Conservation (phyloP, 2,888 invertebrate species). For the Sturmia bella region DNA sequence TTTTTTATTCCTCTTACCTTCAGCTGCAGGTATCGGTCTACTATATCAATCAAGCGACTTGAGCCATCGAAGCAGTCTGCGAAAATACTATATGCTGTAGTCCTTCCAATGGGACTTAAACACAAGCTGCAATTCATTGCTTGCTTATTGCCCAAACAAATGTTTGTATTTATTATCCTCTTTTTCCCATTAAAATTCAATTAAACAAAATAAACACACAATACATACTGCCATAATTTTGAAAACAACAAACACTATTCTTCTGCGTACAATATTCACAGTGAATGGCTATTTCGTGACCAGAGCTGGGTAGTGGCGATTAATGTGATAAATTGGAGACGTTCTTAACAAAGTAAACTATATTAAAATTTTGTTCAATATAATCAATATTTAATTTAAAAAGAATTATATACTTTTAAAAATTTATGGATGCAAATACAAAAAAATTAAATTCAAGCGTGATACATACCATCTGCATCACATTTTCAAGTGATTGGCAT, state of each 20-base stretch:
- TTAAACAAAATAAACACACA: constrained; percentile 29
- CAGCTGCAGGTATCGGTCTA: constrained; percentile 67
- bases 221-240: constrained; percentile 44
- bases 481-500: constrained; percentile 24
- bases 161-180: neutral
- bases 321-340: too few species aligned
- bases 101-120: constrained; percentile 54
- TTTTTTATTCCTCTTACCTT: constrained; percentile 59
- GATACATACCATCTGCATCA: neutral
- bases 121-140: constrained; percentile 70
- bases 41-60: constrained; percentile 58
- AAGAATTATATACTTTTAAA: too few species aligned
- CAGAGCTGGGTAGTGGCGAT: neutral
- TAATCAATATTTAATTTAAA: too few species aligned
- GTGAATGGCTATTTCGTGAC: constrained; percentile 4
- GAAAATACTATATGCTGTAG: constrained; percentile 56
- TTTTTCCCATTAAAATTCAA: constrained; percentile 50
- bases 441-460: too few species aligned
- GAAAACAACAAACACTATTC: constrained; percentile 26
- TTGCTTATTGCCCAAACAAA: constrained; percentile 32
- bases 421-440: too few species aligned
- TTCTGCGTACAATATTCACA: constrained; percentile 21
- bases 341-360: too few species aligned
- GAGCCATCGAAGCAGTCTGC: constrained; percentile 47
- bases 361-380: too few species aligned